These are phyloP conservation scores for Apeira syringaria DNA, from an alignment of 2,888 invertebrate genomes.

Conservation along the genomic window DNA sequence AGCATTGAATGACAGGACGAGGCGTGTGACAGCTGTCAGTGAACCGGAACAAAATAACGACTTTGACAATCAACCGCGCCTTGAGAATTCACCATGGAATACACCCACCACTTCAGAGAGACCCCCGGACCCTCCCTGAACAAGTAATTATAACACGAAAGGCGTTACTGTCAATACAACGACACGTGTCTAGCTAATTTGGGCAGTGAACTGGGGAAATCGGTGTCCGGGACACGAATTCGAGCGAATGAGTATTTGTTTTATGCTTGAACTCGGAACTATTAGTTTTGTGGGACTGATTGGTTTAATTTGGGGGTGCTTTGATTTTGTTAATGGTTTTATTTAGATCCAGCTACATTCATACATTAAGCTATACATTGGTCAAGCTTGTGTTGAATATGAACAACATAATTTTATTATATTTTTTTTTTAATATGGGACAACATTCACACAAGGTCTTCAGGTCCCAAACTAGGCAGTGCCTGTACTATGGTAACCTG, in stretches of 20 bases:
- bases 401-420: no score
- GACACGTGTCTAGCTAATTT: conserved; percentile 32
- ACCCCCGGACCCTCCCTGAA: conserved; percentile 24
- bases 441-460: no score
- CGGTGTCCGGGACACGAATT: conserved; percentile 27
- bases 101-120: conserved; percentile 33
- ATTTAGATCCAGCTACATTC: no score
- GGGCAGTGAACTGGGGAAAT: conserved; percentile 24
- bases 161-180: conserved; percentile 26
- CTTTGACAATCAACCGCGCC: conserved; percentile 51
- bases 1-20: conserved; percentile 37
- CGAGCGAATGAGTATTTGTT: conserved; percentile 37
- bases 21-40: conserved; percentile 43
- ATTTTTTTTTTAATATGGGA: no score
- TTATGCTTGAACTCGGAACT: conserved; percentile 37
- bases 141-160: conserved; percentile 28
- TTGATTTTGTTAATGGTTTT: neutral
- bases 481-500: no score
- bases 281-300: conserved; percentile 25
- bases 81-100: conserved; percentile 40
- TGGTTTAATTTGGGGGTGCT: neutral
- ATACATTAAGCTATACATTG: no score
- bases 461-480: no score
- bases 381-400: no score
- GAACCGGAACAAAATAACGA: conserved; percentile 62